Percentiles rank a stretch among this genome's conserved stretches.
Conservation (phyloP, 2,888 invertebrate species). For the Willowsia nigromaculata region DNA sequence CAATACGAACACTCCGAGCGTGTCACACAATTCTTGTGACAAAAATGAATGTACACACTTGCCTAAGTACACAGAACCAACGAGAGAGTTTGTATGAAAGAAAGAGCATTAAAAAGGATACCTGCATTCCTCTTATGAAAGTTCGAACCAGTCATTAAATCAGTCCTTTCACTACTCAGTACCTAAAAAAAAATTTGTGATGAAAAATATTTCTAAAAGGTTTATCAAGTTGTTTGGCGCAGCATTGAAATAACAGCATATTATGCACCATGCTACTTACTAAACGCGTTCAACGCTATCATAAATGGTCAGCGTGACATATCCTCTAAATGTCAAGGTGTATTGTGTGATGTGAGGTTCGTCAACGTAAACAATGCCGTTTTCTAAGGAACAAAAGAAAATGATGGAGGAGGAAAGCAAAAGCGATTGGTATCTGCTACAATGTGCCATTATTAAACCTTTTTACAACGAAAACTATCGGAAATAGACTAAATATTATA, state of each 20-base stretch:
- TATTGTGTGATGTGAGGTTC: slow-evolving; percentile 53
- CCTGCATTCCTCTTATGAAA: neutral
- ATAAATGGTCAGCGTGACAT: slow-evolving; percentile 78
- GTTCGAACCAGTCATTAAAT: slow-evolving; percentile 43
- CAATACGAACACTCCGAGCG: neutral
- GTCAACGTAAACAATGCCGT: slow-evolving; percentile 76
- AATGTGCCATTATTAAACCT: neutral
- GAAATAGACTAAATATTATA: no score
- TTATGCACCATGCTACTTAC: neutral
- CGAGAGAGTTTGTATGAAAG: neutral
- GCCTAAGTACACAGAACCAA: neutral
- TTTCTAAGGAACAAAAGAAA: slow-evolving; percentile 74
- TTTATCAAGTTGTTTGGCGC: slow-evolving; percentile 6
- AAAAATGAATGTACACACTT: neutral
- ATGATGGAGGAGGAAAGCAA: slow-evolving; percentile 24
- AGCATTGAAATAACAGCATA: neutral
- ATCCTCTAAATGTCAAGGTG: slow-evolving; percentile 77
- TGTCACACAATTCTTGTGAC: neutral
- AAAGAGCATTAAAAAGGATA: neutral
- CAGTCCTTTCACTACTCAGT: neutral
- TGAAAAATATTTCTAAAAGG: neutral
- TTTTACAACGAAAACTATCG: no score
- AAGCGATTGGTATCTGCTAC: neutral
- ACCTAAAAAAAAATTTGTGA: neutral
- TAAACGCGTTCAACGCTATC: no score